Evolutionary conservation across 2,888 invertebrate species (phyloP), one percentile per base, ranked within the genome.

Genomic region (Drosophila mimica): DNA sequence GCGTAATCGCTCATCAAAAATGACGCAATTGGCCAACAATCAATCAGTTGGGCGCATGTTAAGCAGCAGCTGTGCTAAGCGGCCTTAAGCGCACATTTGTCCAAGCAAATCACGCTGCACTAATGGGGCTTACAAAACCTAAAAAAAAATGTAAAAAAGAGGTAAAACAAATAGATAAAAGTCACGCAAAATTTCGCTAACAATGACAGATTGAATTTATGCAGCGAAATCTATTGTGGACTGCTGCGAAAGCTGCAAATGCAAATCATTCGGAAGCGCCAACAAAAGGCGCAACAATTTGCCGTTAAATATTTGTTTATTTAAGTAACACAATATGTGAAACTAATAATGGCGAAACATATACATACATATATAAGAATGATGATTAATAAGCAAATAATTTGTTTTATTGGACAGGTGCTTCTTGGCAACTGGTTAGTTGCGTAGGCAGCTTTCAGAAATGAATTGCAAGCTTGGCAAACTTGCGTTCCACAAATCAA

Each of bases 271-370:
- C 59, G 38, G 36, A 60, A 54, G 60, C 40, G 52, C 33, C 34
- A 60, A 67, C 61, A 69, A 81, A 71, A 58, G 70, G 69, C 54
- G 54, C 48, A 43, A 68, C 46, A 48, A 54, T 67, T 71, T 73
- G 82, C 72, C 82, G 74, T 71, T 84, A 84, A 84, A 69, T 70
- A 77, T 64, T 70, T 75, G 58, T 69, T 74, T 68, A 40, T 61
- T 59, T 57, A 65, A 59, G 62, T 49, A 31, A 13, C 48, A 48
- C 38, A 40, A 43, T 33, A 33, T 54, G 53, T 20, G 15, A 58
- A 70, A 33, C 54, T 20, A 64, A 72, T 49, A 74, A 53, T 74
- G 64, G 61, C 58, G 46, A 31, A 51, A 60, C 9, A 33, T 25
- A 58, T 28, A 15, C 36, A 17, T 34, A 33, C 25, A 58, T 28